Evolutionary conservation across 1,140 invertebrate species (phyloP), one percentile per base, ranked within the genome.

Genomic region (Platyura marginata): DNA sequence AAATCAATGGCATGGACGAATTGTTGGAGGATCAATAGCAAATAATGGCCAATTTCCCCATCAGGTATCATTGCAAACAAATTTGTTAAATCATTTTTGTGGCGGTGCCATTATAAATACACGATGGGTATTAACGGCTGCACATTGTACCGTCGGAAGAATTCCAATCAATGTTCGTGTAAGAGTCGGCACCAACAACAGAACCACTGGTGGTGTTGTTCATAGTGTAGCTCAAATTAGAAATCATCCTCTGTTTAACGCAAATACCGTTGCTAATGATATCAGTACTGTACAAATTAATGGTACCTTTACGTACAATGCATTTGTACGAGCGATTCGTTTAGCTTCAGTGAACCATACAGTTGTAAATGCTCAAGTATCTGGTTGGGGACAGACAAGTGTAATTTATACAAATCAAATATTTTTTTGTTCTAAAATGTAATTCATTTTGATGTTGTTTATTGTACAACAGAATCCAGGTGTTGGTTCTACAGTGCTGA

Each of bases 361-460:
- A 43, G 59, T 54, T 3, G 53, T 53, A 2, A 49, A 56, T 21
- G 44, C 65, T 5, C 23, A 55, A 13, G 47, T 66, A 2, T 64
- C 55, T 37, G 66, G 66, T 15, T 68, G 66, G 66, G 66, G 66
- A n/a, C n/a, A n/a, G n/a, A n/a, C n/a, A n/a, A n/a, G n/a, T n/a
- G n/a, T n/a, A n/a, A n/a, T n/a, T n/a, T n/a, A n/a, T n/a, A n/a
- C n/a, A n/a, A n/a, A n/a, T n/a, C n/a, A n/a, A n/a, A n/a, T n/a
- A n/a, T n/a, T n/a, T n/a, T 22, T 53, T 56, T 43, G 45, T 57
- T 10, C 59, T 60, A 2, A 63, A 65, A 53, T 29, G 25, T 29
- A 41, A 41, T 25, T 32, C 25, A 41, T 16, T 23, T 41, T 19
- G 21, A 41, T 25, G 8, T 21, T 32, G 13, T 41, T n/a, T n/a